phyloP scores from a whole-genome alignment of 2,113 vertebrate species.

The Mesocricetus auratus region DNA sequence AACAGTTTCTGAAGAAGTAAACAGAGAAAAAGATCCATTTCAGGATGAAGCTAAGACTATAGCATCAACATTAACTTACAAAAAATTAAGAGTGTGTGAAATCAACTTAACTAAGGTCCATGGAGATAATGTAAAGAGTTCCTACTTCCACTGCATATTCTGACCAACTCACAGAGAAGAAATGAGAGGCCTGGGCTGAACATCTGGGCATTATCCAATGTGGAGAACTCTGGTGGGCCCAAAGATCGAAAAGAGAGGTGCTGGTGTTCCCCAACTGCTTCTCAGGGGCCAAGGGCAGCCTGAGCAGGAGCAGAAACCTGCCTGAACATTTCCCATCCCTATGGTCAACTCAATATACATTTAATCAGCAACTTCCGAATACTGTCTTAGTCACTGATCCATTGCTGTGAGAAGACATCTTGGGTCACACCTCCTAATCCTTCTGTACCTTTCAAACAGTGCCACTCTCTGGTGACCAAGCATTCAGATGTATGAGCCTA shows the following conservation, averaged over 20 bases:
- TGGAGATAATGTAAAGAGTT: not conserved
- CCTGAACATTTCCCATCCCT: not conserved
- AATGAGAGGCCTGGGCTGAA: not conserved
- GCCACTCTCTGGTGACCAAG: not conserved
- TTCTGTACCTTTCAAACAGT: not conserved
- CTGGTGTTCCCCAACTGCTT: not conserved
- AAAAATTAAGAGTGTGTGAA: not conserved
- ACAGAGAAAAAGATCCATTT: not conserved
- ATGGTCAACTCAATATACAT: not conserved
- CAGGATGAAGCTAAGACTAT: not conserved
- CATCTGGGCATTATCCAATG: accelerated
- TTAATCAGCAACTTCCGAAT: not conserved
- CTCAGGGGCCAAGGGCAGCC: not conserved
- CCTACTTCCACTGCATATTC: not conserved
- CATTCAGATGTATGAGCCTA: not conserved
- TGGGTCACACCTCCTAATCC: not conserved
- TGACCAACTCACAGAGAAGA: not conserved
- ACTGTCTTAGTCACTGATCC: not conserved
- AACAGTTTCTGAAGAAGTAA: not conserved
- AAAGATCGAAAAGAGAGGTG: not conserved
- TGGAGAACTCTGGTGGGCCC: not conserved
- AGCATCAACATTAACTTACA: not conserved
- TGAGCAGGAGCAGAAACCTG: not conserved
- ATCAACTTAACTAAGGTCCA: not conserved
- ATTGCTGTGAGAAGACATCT: not conserved